Evolutionary conservation across 2,888 invertebrate species (phyloP).

Genomic region (Agrochola macilenta): DNA sequence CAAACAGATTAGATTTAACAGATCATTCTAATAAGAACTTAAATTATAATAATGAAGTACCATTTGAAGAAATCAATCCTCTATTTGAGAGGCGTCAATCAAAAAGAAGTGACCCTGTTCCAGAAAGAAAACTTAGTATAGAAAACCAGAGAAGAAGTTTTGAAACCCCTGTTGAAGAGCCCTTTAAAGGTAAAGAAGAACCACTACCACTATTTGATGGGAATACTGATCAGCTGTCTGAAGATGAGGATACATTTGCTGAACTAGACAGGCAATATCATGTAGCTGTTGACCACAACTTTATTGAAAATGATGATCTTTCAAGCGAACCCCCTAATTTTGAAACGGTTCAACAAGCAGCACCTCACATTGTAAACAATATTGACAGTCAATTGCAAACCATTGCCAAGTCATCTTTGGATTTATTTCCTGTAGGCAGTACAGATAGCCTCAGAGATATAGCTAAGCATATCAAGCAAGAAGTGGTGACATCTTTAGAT

Average conservation of each 20-base stretch:
- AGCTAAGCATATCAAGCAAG: conserved; percentile 51
- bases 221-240: conserved; percentile 78
- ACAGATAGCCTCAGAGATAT: conserved; percentile 19
- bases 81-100: conserved; percentile 76
- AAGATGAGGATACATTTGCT: conserved; percentile 86
- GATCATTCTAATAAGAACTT: conserved; percentile 44
- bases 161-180: conserved; percentile 68
- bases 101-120: conserved; percentile 61
- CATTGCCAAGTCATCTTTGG: conserved; percentile 71
- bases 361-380: conserved; percentile 66
- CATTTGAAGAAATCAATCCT: conserved; percentile 59
- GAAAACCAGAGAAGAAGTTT: conserved; percentile 66
- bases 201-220: conserved; percentile 78
- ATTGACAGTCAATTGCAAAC: conserved; percentile 70
- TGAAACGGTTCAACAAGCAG: conserved; percentile 11
- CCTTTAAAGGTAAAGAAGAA: conserved; percentile 62
- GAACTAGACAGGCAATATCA: conserved; percentile 87
- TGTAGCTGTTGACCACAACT: conserved; percentile 87
- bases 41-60: conserved; percentile 56
- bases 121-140: conserved; percentile 57
- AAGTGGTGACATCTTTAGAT: conserved; percentile 40
- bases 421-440: conserved; percentile 56
- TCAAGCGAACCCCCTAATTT: conserved; percentile 50
- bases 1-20: conserved; percentile 55
- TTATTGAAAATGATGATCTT: conserved; percentile 79